Conservation (phyloP, 1,140 invertebrate genomes). For the Achatina immaculata region DNA sequence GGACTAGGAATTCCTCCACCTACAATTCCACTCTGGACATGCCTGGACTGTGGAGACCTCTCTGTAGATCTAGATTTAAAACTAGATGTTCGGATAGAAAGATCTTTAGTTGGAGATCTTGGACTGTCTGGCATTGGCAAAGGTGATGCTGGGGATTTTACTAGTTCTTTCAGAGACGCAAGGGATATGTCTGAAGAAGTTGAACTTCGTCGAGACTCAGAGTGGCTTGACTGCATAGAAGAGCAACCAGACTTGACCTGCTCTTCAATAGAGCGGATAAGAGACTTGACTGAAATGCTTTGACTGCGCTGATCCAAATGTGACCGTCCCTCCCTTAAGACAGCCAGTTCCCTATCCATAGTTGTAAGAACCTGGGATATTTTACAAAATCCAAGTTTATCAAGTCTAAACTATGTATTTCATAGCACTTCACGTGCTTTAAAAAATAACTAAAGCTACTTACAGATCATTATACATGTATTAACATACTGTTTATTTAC, state of each 20-base stretch:
- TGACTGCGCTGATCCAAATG: slow-evolving; percentile 69
- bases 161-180: slow-evolving; percentile 48
- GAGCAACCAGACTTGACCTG: slow-evolving; percentile 77
- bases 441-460: too few relatives aligned
- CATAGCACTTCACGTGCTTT: too few relatives aligned
- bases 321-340: slow-evolving; percentile 50
- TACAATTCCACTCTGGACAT: neutral
- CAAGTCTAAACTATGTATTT: neutral
- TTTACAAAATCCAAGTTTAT: neutral
- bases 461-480: too few relatives aligned
- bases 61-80: slow-evolving; percentile 8
- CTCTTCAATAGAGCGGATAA: slow-evolving; percentile 89
- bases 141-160: slow-evolving; percentile 59
- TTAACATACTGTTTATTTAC: too few relatives aligned
- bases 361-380: slow-evolving; percentile 44
- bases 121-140: slow-evolving; percentile 45
- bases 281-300: slow-evolving; percentile 85
- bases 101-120: slow-evolving; percentile 51
- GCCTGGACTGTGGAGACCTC: slow-evolving; percentile 19
- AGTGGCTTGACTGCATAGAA: slow-evolving; percentile 61
- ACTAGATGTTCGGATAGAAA: slow-evolving; percentile 41
- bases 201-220: slow-evolving; percentile 61
- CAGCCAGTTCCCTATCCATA: slow-evolving; percentile 62
- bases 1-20: slow-evolving; percentile 5
- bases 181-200: slow-evolving; percentile 48